Base-by-base conservation (phyloP, 2,113 vertebrate species). In the Rhodinocichla rosea region DNA sequence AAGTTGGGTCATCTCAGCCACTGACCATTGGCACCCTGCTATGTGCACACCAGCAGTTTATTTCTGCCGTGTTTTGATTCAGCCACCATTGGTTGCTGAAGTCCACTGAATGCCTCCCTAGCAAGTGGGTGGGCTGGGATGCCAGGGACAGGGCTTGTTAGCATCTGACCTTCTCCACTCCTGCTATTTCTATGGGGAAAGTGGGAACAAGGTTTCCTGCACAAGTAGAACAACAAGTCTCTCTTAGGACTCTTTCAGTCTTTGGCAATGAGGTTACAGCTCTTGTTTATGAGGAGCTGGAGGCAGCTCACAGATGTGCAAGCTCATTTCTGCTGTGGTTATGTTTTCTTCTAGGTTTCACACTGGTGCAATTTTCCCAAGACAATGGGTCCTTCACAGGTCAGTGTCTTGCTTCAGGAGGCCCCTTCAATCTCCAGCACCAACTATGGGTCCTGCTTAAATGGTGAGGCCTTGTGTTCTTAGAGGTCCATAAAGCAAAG, bases 61-160 rank as follows among this genome's bases (percentile, higher is more conserved):
- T 32, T 52, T 80, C 35, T 44, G 19, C 24, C 17, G n/a, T 2
- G 1, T 22, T 89, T 82, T 50, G 13, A 10, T 55, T 60, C 33
- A 56, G 35, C n/a, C 39, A 33, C 19, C 18, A 49, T 21, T 7
- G 5, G 40, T 60, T 35, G 11, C 57, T 80, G 68, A 76, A 76
- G 50, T 47, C 53, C 81, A 20, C 16, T 7, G 0, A 64, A 78
- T 73, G 24, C 27, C 22, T 80, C 21, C 17, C 44, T 22, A 19
- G 19, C 13, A 35, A 56, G 19, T 13, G 19, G 2, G 3, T 55
- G 16, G 40, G 79, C 22, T 80, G 17, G 5, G 59, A 26, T 76
- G 37, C 30, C 0, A 0, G 24, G 28, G 30, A 28, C 3, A 1
- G n/a, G 40, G 12, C 13, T 37, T 65, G 67, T 64, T 76, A 44